phyloP scores from a whole-genome alignment of 2,888 invertebrate genomes.

The Rosalia funebris region DNA sequence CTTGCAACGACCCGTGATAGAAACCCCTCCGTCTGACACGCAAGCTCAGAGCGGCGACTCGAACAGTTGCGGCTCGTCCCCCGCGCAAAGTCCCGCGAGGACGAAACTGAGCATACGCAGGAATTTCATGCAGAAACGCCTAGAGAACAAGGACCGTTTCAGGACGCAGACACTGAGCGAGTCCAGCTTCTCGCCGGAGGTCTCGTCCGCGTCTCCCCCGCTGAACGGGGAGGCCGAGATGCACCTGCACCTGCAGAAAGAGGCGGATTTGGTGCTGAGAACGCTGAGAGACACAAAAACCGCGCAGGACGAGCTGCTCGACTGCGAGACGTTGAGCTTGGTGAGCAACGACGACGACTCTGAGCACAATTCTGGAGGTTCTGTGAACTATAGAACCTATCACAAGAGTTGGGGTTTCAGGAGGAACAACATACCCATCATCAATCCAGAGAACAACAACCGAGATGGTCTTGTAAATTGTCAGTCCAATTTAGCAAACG shows the following conservation, averaged over 20 bases:
- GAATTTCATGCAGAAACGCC: slow-evolving; percentile 67
- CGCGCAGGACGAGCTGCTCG: slow-evolving; percentile 64
- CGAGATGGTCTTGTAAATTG: slow-evolving; percentile 26
- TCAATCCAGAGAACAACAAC: slow-evolving; percentile 27
- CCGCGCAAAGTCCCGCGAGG: slow-evolving; percentile 47
- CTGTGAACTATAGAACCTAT: slow-evolving; percentile 70
- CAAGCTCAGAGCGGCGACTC: slow-evolving; percentile 37
- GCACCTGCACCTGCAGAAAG: slow-evolving; percentile 66
- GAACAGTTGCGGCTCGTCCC: slow-evolving; percentile 34
- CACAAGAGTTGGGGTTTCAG: slow-evolving; percentile 67
- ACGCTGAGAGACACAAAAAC: slow-evolving; percentile 66
- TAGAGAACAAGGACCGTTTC: slow-evolving; percentile 78
- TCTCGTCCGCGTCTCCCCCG: slow-evolving; percentile 50
- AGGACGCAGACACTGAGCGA: slow-evolving; percentile 76
- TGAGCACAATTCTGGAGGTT: slow-evolving; percentile 70
- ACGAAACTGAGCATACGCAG: slow-evolving; percentile 55
- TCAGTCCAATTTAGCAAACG: slow-evolving; percentile 21
- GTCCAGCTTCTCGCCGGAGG: slow-evolving; percentile 67
- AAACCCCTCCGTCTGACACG: slow-evolving; percentile 17
- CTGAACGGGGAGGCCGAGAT: slow-evolving; percentile 59
- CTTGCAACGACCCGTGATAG: slow-evolving; percentile 50
- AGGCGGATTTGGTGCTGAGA: slow-evolving; percentile 69
- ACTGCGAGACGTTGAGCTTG: slow-evolving; percentile 74
- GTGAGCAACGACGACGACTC: slow-evolving; percentile 80
- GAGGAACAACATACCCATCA: slow-evolving; percentile 65